Conservation (phyloP, 2,797 vertebrate genomes). For the Notolabrus celidotus region DNA sequence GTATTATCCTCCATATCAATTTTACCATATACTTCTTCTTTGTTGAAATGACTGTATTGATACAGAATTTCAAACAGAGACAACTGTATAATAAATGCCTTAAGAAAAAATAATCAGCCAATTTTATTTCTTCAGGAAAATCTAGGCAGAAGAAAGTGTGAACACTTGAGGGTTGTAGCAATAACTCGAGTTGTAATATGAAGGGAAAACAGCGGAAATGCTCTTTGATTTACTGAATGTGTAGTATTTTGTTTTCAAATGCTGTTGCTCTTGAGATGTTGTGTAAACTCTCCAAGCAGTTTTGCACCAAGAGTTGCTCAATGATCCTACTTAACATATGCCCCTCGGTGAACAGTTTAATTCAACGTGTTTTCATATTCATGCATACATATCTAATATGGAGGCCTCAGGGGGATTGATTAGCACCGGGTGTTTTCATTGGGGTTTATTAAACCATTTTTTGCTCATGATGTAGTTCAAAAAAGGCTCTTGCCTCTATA, state of each 20-base stretch:
- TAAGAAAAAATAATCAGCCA: conserved; percentile 38
- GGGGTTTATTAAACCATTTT: conserved; percentile 6
- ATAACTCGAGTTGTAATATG: not conserved
- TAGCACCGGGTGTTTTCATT: conserved; percentile 18
- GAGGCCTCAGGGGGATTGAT: conserved; percentile 3
- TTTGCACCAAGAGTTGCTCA: conserved; percentile 22
- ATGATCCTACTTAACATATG: conserved; percentile 37
- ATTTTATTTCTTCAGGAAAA: conserved; percentile 13
- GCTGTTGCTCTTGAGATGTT: not conserved
- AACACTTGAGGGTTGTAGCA: not conserved
- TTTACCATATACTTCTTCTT: conserved; percentile 33
- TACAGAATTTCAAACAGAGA: conserved; percentile 31
- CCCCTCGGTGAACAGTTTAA: conserved; percentile 33
- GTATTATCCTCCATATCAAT: conserved; percentile 44
- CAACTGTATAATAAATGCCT: conserved; percentile 31
- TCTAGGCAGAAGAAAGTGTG: conserved; percentile 7
- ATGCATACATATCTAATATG: conserved; percentile 32
- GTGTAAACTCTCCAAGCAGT: conserved; percentile 7
- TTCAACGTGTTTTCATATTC: conserved; percentile 41
- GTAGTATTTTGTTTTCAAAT: conserved; percentile 18
- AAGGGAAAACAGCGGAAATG: too few relatives aligned
- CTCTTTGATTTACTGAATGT: conserved; percentile 2
- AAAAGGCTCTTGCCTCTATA: conserved; percentile 1
- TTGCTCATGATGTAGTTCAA: conserved; percentile 17
- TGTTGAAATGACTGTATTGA: conserved; percentile 47